Evolutionary conservation across 2,888 invertebrate species (phyloP).

Genomic region (Acrobasis suavella): DNA sequence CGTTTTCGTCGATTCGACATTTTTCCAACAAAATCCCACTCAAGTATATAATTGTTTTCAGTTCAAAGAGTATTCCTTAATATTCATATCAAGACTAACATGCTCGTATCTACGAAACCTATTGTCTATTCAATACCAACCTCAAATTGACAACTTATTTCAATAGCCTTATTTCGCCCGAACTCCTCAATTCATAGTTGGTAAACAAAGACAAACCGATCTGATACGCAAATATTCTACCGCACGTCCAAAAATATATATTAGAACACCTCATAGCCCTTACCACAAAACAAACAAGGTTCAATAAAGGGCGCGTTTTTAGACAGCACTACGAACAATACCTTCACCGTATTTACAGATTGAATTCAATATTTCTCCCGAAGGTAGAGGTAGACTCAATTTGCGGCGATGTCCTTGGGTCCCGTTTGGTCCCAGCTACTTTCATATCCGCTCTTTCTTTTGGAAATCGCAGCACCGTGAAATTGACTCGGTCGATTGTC

Average conservation of each 20-base stretch:
- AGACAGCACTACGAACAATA: conserved; percentile 3
- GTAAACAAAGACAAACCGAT: conserved; percentile 1
- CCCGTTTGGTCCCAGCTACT: conserved; percentile 33
- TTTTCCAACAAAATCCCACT: too few relatives aligned
- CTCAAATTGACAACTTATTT: background rate
- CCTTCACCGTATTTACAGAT: conserved; percentile 26
- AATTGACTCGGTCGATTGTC: conserved; percentile 39
- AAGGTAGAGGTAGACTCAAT: conserved; percentile 29
- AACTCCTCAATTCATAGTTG: background rate
- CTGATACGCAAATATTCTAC: background rate
- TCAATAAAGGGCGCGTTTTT: background rate
- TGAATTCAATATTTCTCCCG: conserved; percentile 29
- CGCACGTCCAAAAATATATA: background rate
- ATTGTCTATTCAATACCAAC: background rate
- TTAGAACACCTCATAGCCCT: background rate
- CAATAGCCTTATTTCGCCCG: background rate
- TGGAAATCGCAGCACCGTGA: conserved; percentile 32
- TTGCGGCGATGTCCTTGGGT: conserved; percentile 28
- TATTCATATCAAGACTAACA: too few relatives aligned
- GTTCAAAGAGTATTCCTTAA: too few relatives aligned
- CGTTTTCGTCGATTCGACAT: too few relatives aligned
- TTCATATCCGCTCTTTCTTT: conserved; percentile 32
- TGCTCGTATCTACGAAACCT: background rate
- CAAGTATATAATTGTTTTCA: too few relatives aligned
- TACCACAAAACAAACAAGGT: background rate